Evolutionary conservation across 2,888 invertebrate species (phyloP).

Genomic region (Nowickia ferox): DNA sequence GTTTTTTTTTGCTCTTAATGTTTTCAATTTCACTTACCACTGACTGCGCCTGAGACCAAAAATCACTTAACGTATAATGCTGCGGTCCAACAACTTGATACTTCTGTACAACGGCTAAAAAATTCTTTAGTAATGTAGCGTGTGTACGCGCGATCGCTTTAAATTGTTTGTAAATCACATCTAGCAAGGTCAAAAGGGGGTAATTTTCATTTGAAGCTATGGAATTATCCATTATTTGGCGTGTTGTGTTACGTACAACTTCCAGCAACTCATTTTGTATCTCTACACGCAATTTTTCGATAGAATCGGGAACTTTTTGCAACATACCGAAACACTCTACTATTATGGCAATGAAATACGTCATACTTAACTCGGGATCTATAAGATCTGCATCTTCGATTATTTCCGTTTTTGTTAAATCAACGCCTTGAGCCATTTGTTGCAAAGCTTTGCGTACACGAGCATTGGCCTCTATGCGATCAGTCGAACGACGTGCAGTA

Average conservation of each 20-base stretch:
- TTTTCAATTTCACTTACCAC: conserved; percentile 86
- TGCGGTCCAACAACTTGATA: conserved; percentile 83
- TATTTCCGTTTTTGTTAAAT: conserved; percentile 83
- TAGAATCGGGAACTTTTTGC: conserved; percentile 92
- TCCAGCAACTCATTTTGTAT: conserved; percentile 92
- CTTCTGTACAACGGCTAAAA: conserved; percentile 86
- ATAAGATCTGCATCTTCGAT: conserved; percentile 85
- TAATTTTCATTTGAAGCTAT: conserved; percentile 79
- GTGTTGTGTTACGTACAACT: conserved; percentile 91
- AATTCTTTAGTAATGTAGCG: conserved; percentile 87
- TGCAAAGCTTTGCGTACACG: conserved; percentile 85
- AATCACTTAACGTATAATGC: conserved; percentile 89
- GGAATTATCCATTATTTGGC: conserved; percentile 86
- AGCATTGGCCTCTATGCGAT: conserved; percentile 84
- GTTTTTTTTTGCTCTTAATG: too few species aligned
- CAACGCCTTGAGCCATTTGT: conserved; percentile 83
- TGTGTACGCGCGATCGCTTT: conserved; percentile 92
- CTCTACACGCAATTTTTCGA: conserved; percentile 92
- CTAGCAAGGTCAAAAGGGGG: conserved; percentile 86
- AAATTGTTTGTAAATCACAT: conserved; percentile 92
- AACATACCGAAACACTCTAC: conserved; percentile 93
- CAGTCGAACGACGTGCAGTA: conserved; percentile 85
- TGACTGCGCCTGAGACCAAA: conserved; percentile 95
- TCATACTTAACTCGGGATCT: conserved; percentile 86
- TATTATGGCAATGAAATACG: conserved; percentile 90